phyloP scores from a whole-genome alignment of 2,113 vertebrate species.

The Ceratotherium simum region DNA sequence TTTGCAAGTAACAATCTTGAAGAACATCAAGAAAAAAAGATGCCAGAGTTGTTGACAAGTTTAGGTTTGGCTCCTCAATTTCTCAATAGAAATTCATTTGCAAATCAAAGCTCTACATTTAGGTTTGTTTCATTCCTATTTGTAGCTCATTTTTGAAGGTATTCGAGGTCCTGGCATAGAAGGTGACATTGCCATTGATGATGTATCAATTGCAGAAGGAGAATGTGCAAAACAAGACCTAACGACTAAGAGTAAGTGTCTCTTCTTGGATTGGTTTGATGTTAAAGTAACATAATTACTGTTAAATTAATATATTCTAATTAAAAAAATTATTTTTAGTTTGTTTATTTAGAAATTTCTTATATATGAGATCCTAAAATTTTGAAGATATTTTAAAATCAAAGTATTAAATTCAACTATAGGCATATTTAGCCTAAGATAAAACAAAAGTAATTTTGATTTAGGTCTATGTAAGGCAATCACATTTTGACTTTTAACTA shows the following conservation, averaged over 20 bases:
- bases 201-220: slow-evolving; percentile 96
- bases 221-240: slow-evolving; percentile 94
- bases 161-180: slow-evolving; percentile 97
- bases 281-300: not conserved
- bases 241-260: slow-evolving; percentile 92
- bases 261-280: not conserved
- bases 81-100: slow-evolving; percentile 28
- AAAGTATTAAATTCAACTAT: not conserved
- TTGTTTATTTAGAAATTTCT: slow-evolving; percentile 3
- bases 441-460: not conserved
- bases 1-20: not conserved
- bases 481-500: not conserved
- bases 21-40: not conserved
- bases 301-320: not conserved
- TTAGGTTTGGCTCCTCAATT: not conserved
- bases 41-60: not conserved
- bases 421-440: not conserved
- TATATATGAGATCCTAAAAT: not conserved
- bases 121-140: slow-evolving; percentile 28
- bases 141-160: slow-evolving; percentile 96
- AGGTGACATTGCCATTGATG: slow-evolving; percentile 99
- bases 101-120: not conserved
- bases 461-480: not conserved
- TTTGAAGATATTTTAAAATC: slow-evolving; percentile 32
- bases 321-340: not conserved